Base-by-base conservation (phyloP, 1,140 invertebrate genomes). In the Ladona fulva region DNA sequence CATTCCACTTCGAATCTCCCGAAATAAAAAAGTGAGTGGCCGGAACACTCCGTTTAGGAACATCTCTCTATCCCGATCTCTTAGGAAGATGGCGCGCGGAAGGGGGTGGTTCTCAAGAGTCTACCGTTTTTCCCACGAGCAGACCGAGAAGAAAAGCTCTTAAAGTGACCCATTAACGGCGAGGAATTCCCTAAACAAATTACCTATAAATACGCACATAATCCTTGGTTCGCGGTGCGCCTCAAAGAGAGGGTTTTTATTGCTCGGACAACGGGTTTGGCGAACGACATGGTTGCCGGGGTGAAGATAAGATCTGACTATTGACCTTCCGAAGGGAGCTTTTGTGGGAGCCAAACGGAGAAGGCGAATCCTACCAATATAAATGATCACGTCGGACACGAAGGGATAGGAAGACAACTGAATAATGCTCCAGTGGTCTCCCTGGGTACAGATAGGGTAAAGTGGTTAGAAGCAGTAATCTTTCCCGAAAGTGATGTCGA, bases 141-240 rank as follows among this genome's bases (percentile, higher is more conserved):
- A 66, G 14, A 12, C 3, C 16, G 29, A 37, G 8, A 37, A 66
- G 14, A 12, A 66, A 66, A 66, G 14, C 52, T 19, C 52, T 66
- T 66, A 66, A 66, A 66, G 52, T 22, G 52, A 22, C 52, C 52
- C 52, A 66, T 66, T 66, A 66, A 66, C 14, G 52, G 16, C 16
- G n/a, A 66, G n/a, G 52, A 66, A 66, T 66, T 66, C 52, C 52
- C n/a, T 66, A 66, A 66, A 66, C 52, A 66, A 66, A 66, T 66
- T 66, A 66, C 52, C 52, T 3, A 66, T 66, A 66, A 66, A 66
- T 66, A 22, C 52, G n/a, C 52, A 12, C 52, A 66, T 66, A 66
- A 66, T 66, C 52, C 16, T 3, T 66, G n/a, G 52, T 22, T 3
- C 52, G 52, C 52, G 52, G 52, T 12, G 14, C 3, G 1, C 12